Base-by-base conservation (phyloP, 2,797 vertebrate genomes). In the Enoplosus armatus region DNA sequence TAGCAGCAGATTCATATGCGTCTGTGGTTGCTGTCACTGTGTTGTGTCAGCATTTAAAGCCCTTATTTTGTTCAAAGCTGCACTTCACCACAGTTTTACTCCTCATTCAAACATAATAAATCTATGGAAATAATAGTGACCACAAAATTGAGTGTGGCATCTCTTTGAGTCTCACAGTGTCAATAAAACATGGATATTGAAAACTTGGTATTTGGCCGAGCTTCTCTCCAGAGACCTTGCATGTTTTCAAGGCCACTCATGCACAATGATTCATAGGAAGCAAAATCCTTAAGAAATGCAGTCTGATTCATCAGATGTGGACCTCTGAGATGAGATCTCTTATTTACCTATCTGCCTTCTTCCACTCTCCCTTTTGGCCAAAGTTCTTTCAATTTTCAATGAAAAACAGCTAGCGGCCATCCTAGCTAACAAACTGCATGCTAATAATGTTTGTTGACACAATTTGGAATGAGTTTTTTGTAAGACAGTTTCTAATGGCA, bases 221-320 rank as follows among this genome's bases (percentile, higher is more conserved):
- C 56, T 50, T 24, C 62, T 54, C 5, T 62, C 20, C 26, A 31
- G 31, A 29, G 16, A 33, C 27, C 8, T 37, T 69, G n/a, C 8
- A 15, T 41, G n/a, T 50, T 24, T 73, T 33, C 47, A 67, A 76
- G 69, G 56, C 41, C 37, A 37, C 31, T 58, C 15, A n/a, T 26
- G 11, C 43, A 29, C 15, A 26, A 53, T 8, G 16, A 70, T 61
- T 54, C 48, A 71, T 8, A 24, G 35, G 14, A 60, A 69, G 45
- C 37, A 64, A 50, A 58, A 55, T 33, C n/a, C 50, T 31, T 53
- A 6, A 29, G 53, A 63, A 47, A 63, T 22, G n/a, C 16, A 63
- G 48, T 33, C 27, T 11, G n/a, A 45, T 54, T 68, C 29, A 59
- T 29, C 3, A 51, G 59, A 48, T 33, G 26, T 14, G n/a, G 64